Evolutionary conservation across 2,113 vertebrate species (phyloP), one percentile per base, ranked within the genome.

Genomic region (Cyprinodon tularosa): DNA sequence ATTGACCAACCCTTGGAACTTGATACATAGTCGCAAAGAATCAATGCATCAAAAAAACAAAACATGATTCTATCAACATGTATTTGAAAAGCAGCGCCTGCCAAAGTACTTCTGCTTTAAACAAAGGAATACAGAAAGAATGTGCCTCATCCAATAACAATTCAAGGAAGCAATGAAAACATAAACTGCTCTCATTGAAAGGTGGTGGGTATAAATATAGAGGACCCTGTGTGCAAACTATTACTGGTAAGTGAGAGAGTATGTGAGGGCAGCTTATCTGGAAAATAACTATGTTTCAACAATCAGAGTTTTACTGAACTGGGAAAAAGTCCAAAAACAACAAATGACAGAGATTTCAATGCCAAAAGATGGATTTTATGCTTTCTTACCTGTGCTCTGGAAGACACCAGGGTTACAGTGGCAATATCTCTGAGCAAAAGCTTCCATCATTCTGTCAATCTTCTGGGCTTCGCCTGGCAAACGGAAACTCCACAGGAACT

Each of bases 381-480:
- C 62, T 29, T 29, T 29, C 20, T 63, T 87, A 94, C 96, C 96
- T 75, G 96, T 97, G 88, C 95, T 97, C 88, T 97, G 96, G 93
- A 97, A 97, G 82, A 97, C 96, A 1, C 96, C 96, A 0, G 96
- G 95, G 87, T 97, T 96, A 83, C 96, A 97, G 85, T 96, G 94
- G 78, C 96, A 96, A 88, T 97, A 97, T 88, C 96, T 94, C 89
- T 96, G 96, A 53, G 96, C 96, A 42, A 97, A 97, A 17, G 96
- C 96, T 86, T 97, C 96, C 96, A 97, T 97, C 96, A 97, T 97
- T 68, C 96, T 94, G 91, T 97, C 96, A 13, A 97, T 97, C 83
- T 97, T 97, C 92, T 97, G 96, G 47, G 96, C 96, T 88, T 97
- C 96, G 57, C 96, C 96, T 0, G 96, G 96, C 81, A 97, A 93